Conservation (phyloP, 30 jellyfish, hydroid and myxozoan genomes). For the Hydra vulgaris region DNA sequence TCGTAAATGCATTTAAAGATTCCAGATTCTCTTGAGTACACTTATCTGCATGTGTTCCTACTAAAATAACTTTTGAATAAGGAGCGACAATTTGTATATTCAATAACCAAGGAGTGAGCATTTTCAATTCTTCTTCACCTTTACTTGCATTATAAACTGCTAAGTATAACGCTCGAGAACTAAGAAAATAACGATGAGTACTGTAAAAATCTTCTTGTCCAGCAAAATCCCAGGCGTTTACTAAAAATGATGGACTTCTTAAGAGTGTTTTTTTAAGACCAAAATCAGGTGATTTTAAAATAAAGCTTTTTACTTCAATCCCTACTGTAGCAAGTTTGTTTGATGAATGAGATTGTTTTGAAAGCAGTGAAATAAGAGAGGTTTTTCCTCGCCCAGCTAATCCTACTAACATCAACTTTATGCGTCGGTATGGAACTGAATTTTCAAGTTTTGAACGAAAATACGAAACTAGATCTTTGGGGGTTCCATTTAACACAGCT, state of each 20-base stretch:
- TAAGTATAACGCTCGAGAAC: constrained; percentile 73
- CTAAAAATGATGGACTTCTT: constrained; percentile 26
- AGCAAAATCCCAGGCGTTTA: constrained; percentile 89
- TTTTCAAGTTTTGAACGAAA: constrained; percentile 51
- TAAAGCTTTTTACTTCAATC: constrained; percentile 60
- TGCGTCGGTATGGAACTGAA: constrained; percentile 69
- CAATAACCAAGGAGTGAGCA: constrained; percentile 86
- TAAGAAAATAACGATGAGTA: constrained; percentile 74
- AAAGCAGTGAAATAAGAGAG: constrained; percentile 57
- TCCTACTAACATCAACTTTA: constrained; percentile 87
- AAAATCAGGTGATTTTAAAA: constrained; percentile 38
- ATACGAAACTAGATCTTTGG: constrained; percentile 55
- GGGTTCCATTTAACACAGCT: constrained; percentile 30
- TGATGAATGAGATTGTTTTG: constrained; percentile 40
- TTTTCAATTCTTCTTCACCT: constrained; percentile 59
- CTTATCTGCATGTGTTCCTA: constrained; percentile 87
- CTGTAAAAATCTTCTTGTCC: constrained; percentile 91
- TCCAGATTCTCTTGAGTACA: constrained; percentile 19
- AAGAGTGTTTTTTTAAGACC: constrained; percentile 17
- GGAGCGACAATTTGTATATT: constrained; percentile 91
- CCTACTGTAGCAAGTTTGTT: constrained; percentile 70
- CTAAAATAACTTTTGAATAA: constrained; percentile 59
- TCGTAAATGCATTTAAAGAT: constrained; percentile 10
- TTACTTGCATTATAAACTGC: constrained; percentile 85
- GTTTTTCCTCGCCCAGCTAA: constrained; percentile 78